phyloP scores from a whole-genome alignment of 2,113 vertebrate species.

The Microcebus tavaratra region DNA sequence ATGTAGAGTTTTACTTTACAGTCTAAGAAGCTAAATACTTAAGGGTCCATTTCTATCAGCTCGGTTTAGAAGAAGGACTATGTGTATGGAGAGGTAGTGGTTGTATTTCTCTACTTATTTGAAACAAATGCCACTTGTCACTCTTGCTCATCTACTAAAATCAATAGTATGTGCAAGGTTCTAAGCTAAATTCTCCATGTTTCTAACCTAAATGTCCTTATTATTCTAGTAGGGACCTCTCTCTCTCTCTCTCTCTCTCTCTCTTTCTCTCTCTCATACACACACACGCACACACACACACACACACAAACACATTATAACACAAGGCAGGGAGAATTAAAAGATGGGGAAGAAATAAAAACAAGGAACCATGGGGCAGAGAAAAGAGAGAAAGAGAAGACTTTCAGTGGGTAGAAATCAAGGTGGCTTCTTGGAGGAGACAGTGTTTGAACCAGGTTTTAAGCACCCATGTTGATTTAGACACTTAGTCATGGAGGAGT shows the following conservation, averaged over 20 bases:
- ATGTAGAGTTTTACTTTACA: not conserved
- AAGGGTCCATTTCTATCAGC: not conserved
- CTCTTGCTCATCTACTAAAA: not conserved
- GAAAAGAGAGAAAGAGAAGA: not conserved
- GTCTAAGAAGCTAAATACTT: not conserved
- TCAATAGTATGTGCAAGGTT: not conserved
- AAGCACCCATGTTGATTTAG: not conserved
- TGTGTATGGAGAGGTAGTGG: not conserved
- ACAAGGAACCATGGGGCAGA: not conserved
- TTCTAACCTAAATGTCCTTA: not conserved
- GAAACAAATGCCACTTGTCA: not conserved
- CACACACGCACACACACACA: no score
- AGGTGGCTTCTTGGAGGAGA: not conserved
- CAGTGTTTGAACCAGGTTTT: not conserved
- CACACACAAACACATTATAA: not conserved
- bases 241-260: no score
- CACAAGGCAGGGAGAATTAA: not conserved
- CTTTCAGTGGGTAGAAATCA: not conserved
- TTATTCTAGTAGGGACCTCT: not conserved
- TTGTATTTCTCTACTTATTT: not conserved
- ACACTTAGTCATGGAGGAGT: not conserved
- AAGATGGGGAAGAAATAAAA: not conserved
- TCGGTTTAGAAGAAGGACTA: not conserved
- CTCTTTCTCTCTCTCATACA: no score
- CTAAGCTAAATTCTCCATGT: not conserved